Conservation (phyloP, 2,113 vertebrate species). For the Patagioenas fasciata region DNA sequence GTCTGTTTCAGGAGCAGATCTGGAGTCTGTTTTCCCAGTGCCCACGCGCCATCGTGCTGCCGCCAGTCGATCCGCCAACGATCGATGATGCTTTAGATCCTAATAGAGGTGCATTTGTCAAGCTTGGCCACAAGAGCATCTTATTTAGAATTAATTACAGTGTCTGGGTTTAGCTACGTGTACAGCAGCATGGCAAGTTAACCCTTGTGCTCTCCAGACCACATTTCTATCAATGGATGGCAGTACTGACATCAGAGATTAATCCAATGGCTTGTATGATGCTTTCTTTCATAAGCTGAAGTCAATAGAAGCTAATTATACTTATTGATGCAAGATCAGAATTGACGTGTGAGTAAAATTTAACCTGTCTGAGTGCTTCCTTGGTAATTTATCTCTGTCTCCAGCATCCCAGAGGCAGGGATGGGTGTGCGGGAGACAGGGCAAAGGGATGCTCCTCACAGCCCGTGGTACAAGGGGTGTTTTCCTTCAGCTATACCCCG, state of each 20-base stretch:
- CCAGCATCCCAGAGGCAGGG: background rate
- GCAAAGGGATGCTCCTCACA: background rate
- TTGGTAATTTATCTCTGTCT: background rate
- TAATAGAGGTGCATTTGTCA: constrained; percentile 13
- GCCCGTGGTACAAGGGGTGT: background rate
- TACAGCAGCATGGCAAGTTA: background rate
- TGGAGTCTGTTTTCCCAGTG: background rate
- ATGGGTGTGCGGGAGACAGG: background rate
- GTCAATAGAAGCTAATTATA: constrained; percentile 1
- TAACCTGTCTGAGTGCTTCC: background rate
- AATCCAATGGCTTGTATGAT: background rate
- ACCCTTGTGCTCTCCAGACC: background rate
- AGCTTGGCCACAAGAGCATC: background rate
- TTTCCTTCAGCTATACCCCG: background rate
- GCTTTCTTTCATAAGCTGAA: background rate
- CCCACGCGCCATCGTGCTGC: background rate
- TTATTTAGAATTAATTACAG: background rate
- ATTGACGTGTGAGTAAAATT: background rate
- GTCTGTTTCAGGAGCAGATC: background rate
- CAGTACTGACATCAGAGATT: background rate
- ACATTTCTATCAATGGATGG: background rate
- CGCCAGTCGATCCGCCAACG: background rate
- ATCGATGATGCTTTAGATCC: background rate
- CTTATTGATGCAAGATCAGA: background rate
- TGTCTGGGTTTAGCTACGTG: background rate